These are phyloP conservation scores for Ichneumoninae sp. DNA, from an alignment of 2,888 invertebrate genomes.

Conservation along the genomic window DNA sequence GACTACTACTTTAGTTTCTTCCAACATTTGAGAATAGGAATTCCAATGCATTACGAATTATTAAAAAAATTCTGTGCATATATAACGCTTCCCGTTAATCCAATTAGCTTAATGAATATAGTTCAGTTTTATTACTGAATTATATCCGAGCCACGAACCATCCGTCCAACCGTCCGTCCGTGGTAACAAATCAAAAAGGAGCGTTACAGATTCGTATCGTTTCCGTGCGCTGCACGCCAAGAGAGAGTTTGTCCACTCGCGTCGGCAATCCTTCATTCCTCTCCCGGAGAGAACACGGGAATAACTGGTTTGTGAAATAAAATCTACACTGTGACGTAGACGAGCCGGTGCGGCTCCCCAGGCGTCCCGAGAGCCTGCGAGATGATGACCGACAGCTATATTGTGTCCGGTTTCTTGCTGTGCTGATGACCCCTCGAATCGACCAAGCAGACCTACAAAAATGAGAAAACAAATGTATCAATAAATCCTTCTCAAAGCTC, in stretches of 20 bases:
- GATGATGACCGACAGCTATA: constrained; percentile 27
- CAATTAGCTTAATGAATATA: neutral
- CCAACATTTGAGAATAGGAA: no score
- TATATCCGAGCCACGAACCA: neutral
- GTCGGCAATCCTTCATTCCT: constrained; percentile 63
- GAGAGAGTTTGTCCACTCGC: constrained; percentile 42
- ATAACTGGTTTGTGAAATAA: constrained; percentile 68
- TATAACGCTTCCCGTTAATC: neutral
- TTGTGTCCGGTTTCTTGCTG: constrained; percentile 27
- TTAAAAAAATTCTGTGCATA: neutral
- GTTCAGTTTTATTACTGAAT: neutral
- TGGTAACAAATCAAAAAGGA: neutral
- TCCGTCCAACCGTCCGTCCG: neutral
- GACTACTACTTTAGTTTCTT: constrained; percentile 8
- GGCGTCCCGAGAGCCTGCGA: constrained; percentile 8
- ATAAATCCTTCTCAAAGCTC: neutral
- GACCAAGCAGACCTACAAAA: neutral
- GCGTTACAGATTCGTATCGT: constrained; percentile 24
- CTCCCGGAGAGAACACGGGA: constrained; percentile 47
- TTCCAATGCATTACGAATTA: no score
- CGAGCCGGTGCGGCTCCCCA: neutral
- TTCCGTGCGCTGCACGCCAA: neutral
- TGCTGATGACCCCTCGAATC: constrained; percentile 11
- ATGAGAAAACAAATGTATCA: neutral
- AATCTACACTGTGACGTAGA: constrained; percentile 39